phyloP scores from a whole-genome alignment of 1,140 invertebrate genomes.

The Anastrepha ludens region DNA sequence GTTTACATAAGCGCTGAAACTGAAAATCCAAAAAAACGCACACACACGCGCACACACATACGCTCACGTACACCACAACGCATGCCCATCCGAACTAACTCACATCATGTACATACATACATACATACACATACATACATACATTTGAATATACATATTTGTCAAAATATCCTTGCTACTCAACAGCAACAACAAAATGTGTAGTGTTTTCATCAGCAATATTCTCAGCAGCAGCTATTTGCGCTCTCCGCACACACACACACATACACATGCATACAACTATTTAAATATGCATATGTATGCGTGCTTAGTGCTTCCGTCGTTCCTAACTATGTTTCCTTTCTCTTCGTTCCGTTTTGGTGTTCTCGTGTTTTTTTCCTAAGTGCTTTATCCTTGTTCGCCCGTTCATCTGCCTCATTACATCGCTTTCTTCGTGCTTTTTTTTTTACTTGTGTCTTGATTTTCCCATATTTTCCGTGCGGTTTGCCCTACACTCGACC shows the following conservation, averaged over 20 bases:
- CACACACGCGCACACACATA: not conserved
- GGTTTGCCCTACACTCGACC: conserved; percentile 12
- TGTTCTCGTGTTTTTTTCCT: not conserved
- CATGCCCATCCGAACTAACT: too few relatives aligned
- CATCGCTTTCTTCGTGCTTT: not conserved
- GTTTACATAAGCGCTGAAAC: conserved; percentile 42
- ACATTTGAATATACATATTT: not conserved
- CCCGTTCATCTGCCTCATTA: conserved; percentile 29
- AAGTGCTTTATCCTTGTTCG: conserved; percentile 24
- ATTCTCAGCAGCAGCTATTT: not conserved
- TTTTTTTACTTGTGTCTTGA: conserved; percentile 11
- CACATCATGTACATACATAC: not conserved
- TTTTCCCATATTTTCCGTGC: conserved; percentile 30
- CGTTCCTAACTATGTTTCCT: not conserved
- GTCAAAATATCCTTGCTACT: conserved; percentile 44
- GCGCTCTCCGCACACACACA: not conserved
- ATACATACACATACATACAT: not conserved
- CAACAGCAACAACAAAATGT: not conserved
- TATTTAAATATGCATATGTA: not conserved
- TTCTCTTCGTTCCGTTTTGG: not conserved
- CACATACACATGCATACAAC: too few relatives aligned
- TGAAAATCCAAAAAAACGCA: conserved; percentile 12
- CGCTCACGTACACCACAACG: not conserved
- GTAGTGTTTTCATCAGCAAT: not conserved
- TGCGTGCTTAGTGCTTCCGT: not conserved